Conservation (phyloP, 2,797 vertebrate genomes). For the Linurgus olivaceus region DNA sequence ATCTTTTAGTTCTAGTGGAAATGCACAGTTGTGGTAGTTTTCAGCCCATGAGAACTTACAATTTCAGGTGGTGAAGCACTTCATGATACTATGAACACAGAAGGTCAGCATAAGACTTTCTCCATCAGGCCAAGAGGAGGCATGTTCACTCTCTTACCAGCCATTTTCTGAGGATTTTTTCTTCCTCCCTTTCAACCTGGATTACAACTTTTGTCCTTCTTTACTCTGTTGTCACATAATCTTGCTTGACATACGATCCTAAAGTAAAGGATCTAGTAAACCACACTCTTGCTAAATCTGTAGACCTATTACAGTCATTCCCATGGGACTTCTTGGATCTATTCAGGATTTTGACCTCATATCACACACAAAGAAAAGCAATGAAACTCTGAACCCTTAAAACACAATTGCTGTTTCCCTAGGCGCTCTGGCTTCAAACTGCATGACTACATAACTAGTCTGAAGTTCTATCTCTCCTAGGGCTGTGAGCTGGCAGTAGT, state of each 20-base stretch:
- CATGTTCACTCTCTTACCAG: background rate
- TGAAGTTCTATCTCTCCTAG: background rate
- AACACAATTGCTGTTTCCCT: background rate
- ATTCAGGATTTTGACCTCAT: background rate
- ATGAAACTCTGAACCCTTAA: background rate
- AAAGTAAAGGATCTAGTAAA: background rate
- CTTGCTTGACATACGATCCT: background rate
- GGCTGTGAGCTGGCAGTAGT: background rate
- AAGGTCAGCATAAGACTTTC: background rate
- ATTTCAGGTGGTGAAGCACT: background rate
- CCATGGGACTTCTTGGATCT: background rate
- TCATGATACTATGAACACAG: background rate
- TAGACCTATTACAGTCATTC: background rate
- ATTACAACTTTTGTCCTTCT: background rate
- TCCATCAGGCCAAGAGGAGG: accelerated
- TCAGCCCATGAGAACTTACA: background rate
- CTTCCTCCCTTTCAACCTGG: background rate
- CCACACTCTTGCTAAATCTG: background rate
- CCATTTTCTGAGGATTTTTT: background rate
- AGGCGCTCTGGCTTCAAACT: background rate
- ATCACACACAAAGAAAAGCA: background rate
- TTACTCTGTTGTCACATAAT: background rate
- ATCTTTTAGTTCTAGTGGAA: background rate
- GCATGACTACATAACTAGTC: background rate
- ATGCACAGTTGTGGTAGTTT: background rate